Base-by-base conservation (phyloP, 2,888 invertebrate genomes). In the Stegophylla sp. region DNA sequence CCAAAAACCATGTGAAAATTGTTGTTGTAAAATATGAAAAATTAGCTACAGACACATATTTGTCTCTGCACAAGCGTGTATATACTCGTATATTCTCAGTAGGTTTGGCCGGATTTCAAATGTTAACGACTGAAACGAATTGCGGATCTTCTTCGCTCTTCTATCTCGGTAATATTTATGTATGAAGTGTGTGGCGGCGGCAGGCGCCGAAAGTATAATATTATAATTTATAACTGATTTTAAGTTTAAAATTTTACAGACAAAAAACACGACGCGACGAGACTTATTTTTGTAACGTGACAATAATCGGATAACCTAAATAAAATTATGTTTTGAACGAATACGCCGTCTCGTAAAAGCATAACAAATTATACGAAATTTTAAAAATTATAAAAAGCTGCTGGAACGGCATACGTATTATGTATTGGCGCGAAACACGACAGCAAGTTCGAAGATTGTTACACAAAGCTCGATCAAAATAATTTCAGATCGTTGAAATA, bases 91-190 rank as follows among this genome's bases (percentile, higher is more conserved):
- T 4, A 51, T 10, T 23, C 10, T 53, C 2, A 3, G 15, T 61
- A 1, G 3, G 13, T 66, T 76, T 76, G 75, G 75, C 53, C 0
- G 4, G n/a, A 26, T 43, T 76, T 53, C 75, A 76, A 76, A 75
- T 41, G 3, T 10, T 17, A 41, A 63, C 43, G 23, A 41, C 28
- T 23, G 51, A 41, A 75, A 43, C 53, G 64, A 75, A 75, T 75
- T 51, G 41, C 23, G 17, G n/a, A 51, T 34, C 63, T 48, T 63
- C 20, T 63, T 63, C n/a, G n/a, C n/a, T n/a, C n/a, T n/a, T n/a
- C n/a, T n/a, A n/a, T n/a, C n/a, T n/a, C n/a, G n/a, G n/a, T n/a
- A n/a, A n/a, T n/a, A n/a, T n/a, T n/a, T n/a, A n/a, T n/a, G n/a
- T n/a, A n/a, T n/a, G 48, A 20, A 15, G 61, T 28, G 48, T 20